A percentile compares a stretch with the other conserved stretches of the same genome.
These are phyloP conservation scores for Panopea generosa DNA, from an alignment of 2,888 invertebrate genomes.

Conservation along the genomic window DNA sequence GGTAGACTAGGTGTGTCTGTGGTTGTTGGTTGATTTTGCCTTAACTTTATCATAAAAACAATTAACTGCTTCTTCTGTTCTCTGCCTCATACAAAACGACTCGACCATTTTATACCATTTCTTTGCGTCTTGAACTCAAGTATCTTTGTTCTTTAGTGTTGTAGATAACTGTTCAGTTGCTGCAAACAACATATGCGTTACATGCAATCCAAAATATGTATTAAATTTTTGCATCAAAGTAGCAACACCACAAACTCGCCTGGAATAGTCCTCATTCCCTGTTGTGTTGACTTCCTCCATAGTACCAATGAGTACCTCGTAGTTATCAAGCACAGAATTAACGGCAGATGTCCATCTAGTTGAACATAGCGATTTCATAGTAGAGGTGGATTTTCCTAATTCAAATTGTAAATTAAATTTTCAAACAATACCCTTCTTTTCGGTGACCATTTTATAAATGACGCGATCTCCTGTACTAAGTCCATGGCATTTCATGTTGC, in stretches of 20 bases:
- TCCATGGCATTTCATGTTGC: constrained; percentile 52
- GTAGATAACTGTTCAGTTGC: constrained; percentile 45
- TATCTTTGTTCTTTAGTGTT: constrained; percentile 36
- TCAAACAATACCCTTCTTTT: constrained; percentile 39
- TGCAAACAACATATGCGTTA: constrained; percentile 50
- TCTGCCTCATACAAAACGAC: constrained; percentile 26
- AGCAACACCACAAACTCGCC: constrained; percentile 39
- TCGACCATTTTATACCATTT: constrained; percentile 8
- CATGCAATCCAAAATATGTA: constrained; percentile 41
- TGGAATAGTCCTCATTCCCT: constrained; percentile 32
- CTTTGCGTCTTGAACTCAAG: constrained; percentile 24
- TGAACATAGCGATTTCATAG: constrained; percentile 41
- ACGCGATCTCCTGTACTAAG: constrained; percentile 36
- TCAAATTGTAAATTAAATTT: too few species aligned
- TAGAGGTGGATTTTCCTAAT: too few species aligned
- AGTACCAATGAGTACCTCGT: constrained; percentile 30
- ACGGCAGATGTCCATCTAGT: constrained; percentile 45
- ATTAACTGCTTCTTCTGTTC: constrained; percentile 27
- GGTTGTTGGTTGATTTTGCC: constrained; percentile 13
- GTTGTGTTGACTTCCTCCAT: constrained; percentile 42
- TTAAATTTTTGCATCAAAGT: constrained; percentile 42
- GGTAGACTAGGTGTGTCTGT: too few species aligned
- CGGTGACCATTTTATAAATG: constrained; percentile 46
- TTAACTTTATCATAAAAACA: constrained; percentile 15
- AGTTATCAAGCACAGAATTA: constrained; percentile 35